Evolutionary conservation across 2,113 vertebrate species (phyloP), one percentile per base, ranked within the genome.

Genomic region (Jacana jacana): DNA sequence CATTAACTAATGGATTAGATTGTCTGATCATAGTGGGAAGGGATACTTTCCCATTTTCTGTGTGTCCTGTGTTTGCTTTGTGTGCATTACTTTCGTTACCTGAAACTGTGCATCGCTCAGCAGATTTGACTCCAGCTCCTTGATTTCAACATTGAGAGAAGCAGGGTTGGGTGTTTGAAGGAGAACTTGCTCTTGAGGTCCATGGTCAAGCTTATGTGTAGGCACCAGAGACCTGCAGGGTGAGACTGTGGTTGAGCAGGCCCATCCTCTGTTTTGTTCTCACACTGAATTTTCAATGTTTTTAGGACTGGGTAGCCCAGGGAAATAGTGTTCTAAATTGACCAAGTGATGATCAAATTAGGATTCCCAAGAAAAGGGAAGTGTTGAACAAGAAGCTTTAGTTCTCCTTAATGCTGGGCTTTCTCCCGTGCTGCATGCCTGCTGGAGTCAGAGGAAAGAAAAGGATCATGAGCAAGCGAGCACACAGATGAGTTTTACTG

Each of bases 131-230:
- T 80, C 35, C 30, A 40, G n/a, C 30, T 81, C 17, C 55, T 75
- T 55, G 13, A 37, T 81, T 87, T 76, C 52, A 52, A 82, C 37
- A 8, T 33, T 51, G 44, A 33, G 33, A 66, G 70, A 86, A 91
- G 77, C 70, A 54, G 18, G 30, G 42, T 24, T 82, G 30, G 14
- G 6, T 37, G 17, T 87, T 81, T 1, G 4, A 49, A 83, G 31
- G 58, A 91, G 31, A 89, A 24, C 19, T 70, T 83, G 28, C 37
- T 64, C 15, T 66, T 81, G 48, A 8, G 11, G 28, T 54, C 37
- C 7, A 0, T 35, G 19, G n/a, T 65, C 54, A 61, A 65, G 31
- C 25, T 91, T 37, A 37, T 7, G 6, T 2, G 0, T 48, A 30
- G 82, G 42, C 9, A 48, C 48, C 63, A 20, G 3, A n/a, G 42